Evolutionary conservation across 2,888 invertebrate genomes (phyloP).

Genomic region (Augiades crinisus): DNA sequence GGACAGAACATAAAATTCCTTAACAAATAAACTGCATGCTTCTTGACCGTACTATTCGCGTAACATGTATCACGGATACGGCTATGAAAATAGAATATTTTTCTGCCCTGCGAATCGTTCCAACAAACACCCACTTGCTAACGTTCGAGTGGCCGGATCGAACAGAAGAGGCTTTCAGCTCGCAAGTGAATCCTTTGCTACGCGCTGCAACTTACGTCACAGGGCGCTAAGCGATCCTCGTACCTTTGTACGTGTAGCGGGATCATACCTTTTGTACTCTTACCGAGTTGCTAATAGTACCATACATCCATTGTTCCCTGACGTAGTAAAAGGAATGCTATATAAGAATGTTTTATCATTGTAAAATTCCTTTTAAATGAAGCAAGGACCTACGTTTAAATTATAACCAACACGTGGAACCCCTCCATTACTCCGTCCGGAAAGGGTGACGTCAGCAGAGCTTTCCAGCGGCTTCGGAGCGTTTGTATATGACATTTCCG

Average conservation of each 20-base stretch:
- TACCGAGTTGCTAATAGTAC: neutral
- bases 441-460: constrained; percentile 8
- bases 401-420: neutral
- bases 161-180: constrained; percentile 10
- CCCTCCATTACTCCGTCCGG: neutral
- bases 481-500: constrained; percentile 9
- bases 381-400: neutral
- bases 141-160: neutral
- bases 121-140: neutral
- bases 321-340: neutral
- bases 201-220: neutral
- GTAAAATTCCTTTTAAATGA: neutral
- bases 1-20: too few species aligned
- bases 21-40: too few species aligned
- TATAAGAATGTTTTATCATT: too few species aligned
- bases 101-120: neutral
- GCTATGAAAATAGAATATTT: too few species aligned
- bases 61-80: too few species aligned
- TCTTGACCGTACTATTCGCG: too few species aligned
- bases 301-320: neutral
- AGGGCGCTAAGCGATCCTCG: neutral
- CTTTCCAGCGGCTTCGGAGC: neutral
- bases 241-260: constrained; percentile 7
- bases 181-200: neutral
- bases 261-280: neutral